Evolutionary conservation across 1,140 invertebrate species (phyloP).

Genomic region (Galendromus occidentalis): DNA sequence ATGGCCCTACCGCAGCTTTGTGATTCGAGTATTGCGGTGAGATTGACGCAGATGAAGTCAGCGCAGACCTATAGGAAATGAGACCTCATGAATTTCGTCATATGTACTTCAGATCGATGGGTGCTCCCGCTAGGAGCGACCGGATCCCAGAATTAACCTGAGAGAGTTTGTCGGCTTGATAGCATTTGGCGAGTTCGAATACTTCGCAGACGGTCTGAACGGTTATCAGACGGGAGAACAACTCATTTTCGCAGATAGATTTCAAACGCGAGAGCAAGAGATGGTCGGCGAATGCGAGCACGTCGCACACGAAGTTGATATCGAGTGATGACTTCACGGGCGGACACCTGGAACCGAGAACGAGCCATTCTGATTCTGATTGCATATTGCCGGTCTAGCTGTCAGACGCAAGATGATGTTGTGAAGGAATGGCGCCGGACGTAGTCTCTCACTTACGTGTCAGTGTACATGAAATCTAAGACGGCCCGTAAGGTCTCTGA

Average conservation of each 20-base stretch:
- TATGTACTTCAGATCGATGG: background rate
- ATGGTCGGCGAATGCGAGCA: background rate
- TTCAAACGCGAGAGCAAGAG: background rate
- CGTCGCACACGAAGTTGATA: background rate
- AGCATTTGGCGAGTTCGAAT: slow-evolving; percentile 3
- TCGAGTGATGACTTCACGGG: background rate
- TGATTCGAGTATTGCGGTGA: background rate
- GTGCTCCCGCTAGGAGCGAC: background rate
- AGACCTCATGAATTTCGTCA: background rate
- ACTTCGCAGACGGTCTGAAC: background rate
- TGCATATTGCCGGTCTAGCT: too few species aligned
- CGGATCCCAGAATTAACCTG: background rate
- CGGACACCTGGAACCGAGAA: background rate
- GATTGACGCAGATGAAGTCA: background rate
- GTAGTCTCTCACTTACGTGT: too few species aligned
- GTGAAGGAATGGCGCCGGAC: too few species aligned
- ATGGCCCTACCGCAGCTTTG: background rate
- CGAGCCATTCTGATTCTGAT: too few species aligned
- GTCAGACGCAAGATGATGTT: too few species aligned
- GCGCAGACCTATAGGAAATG: background rate
- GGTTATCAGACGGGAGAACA: background rate
- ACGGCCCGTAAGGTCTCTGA: too few species aligned
- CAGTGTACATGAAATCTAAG: too few species aligned
- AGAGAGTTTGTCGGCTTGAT: background rate
- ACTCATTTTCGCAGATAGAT: background rate